Base-by-base conservation (phyloP, 2,797 vertebrate genomes). In the Micrastur ruficollis region DNA sequence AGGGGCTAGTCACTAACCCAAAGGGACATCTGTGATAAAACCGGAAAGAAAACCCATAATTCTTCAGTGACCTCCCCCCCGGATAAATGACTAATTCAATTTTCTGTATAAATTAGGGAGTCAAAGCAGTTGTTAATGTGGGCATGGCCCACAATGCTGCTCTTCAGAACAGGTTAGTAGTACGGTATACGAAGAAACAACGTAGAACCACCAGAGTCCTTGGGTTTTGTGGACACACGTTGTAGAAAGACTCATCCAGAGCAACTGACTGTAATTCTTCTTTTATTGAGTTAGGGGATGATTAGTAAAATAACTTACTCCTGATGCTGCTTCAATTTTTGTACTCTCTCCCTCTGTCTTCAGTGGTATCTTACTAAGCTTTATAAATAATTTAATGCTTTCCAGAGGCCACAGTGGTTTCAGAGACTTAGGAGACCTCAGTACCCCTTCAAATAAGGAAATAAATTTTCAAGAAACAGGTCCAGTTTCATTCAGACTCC, bases 201-300 rank as follows among this genome's bases (percentile, higher is more conserved):
- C 0, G 0, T 5, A 11, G 36, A 80, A 58, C 26, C 34, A 58
- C 17, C 2, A 3, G 22, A 38, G 38, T 26, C 31, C 38, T 38
- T 14, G 8, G 12, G 4, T 5, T 80, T 32, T 56, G 26, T n/a
- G 38, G 55, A 26, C 18, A 9, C 8, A 4, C 14, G 5, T 32
- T 65, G n/a, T 8, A 49, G 68, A 65, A 72, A 61, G 65, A 36
- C 66, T 83, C 49, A 31, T 25, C 29, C 56, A 76, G 44, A 80
- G n/a, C 70, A 34, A 50, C 31, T 53, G 47, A 49, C 82, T 75
- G 29, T 20, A 55, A 50, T 50, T 56, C 85, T 86, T 59, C 11
- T 26, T 70, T 56, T 49, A 50, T 15, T 25, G 50, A 78, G 34
- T 73, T 70, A 62, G 32, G 56, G 47, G 47, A 66, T 70, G n/a